Evolutionary conservation across 2,797 vertebrate genomes (phyloP).

Genomic region (Ispidina lecontei): DNA sequence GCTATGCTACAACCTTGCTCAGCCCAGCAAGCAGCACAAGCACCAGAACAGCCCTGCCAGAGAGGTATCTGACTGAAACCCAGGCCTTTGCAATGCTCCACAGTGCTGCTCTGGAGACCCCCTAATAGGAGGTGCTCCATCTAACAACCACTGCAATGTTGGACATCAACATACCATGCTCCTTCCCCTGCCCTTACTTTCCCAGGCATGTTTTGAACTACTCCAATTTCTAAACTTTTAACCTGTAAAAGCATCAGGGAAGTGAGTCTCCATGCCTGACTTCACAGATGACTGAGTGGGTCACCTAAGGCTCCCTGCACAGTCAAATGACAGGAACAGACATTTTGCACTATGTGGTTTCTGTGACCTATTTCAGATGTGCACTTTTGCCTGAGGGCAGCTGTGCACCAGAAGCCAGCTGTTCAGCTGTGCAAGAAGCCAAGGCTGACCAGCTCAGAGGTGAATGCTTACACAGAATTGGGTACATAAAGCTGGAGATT

Average conservation of each 20-base stretch:
- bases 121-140: background rate
- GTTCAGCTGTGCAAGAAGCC: background rate
- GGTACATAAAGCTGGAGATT: background rate
- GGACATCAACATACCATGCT: background rate
- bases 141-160: background rate
- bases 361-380: background rate
- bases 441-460: background rate
- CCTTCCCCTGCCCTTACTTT: background rate
- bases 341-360: background rate
- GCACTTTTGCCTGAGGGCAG: background rate
- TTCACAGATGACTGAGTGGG: background rate
- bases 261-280: rapidly evolving
- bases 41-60: background rate
- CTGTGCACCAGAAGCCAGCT: background rate
- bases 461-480: background rate
- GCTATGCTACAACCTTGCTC: background rate
- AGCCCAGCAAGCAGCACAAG: background rate
- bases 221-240: background rate
- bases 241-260: background rate
- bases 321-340: background rate
- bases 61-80: background rate
- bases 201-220: background rate
- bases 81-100: background rate
- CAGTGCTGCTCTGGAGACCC: background rate
- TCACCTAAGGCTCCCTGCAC: background rate